A percentile compares a stretch with the other conserved stretches of the same genome.
These are phyloP conservation scores for Tricholaema leucomelas DNA, from an alignment of 2,113 vertebrate species.

Conservation along the genomic window DNA sequence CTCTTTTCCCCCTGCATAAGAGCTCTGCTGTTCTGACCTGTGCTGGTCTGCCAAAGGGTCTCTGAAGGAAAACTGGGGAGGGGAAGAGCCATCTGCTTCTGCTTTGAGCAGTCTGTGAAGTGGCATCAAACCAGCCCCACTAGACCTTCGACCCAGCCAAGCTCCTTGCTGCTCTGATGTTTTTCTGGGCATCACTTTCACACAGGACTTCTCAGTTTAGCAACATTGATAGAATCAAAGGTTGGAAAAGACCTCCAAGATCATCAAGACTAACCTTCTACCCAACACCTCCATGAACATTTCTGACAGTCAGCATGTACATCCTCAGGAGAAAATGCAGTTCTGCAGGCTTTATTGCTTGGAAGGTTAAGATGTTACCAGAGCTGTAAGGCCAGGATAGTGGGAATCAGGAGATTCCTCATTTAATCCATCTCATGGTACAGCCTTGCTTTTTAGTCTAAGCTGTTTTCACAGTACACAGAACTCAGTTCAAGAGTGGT, in stretches of 20 bases:
- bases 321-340: background rate
- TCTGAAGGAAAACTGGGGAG: background rate
- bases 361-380: background rate
- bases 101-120: background rate
- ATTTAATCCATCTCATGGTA: background rate
- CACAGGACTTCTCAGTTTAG: fast-evolving
- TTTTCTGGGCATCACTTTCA: fast-evolving
- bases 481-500: background rate
- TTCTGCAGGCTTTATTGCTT: background rate
- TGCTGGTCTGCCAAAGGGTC: background rate
- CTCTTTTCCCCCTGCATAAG: background rate
- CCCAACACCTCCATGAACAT: too few species aligned
- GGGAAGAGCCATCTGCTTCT: background rate
- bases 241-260: too few species aligned
- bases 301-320: background rate
- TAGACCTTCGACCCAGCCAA: background rate
- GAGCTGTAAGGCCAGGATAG: background rate
- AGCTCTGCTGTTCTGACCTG: background rate
- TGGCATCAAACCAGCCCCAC: background rate
- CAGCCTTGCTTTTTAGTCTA: too few species aligned
- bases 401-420: background rate
- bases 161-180: background rate
- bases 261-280: too few species aligned
- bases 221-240: background rate
- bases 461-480: background rate